Base-by-base conservation (phyloP, 1,140 invertebrate species). In the Philopotamus ludificatus region DNA sequence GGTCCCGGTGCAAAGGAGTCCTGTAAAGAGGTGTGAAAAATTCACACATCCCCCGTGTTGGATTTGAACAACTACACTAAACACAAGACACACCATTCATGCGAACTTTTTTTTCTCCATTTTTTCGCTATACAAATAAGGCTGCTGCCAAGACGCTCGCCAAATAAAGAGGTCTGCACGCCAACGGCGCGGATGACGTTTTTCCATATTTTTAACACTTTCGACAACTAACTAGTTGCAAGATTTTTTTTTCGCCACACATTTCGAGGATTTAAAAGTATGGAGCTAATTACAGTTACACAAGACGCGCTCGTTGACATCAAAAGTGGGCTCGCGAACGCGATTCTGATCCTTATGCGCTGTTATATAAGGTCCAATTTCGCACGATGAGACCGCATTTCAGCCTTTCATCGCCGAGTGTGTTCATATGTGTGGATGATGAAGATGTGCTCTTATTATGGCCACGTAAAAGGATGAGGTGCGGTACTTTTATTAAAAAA, bases 201-300 rank as follows among this genome's bases (percentile, higher is more conserved):
- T 7, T 34, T 34, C 28, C 41, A 47, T 9, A 26, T 60, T 60
- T 60, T 60, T 41, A 60, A 9, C 57, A n/a, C n/a, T n/a, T n/a
- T n/a, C n/a, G n/a, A n/a, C n/a, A n/a, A n/a, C n/a, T n/a, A n/a
- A n/a, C n/a, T n/a, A n/a, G n/a, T n/a, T n/a, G n/a, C n/a, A n/a
- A n/a, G n/a, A n/a, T n/a, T n/a, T n/a, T n/a, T n/a, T n/a, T n/a
- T n/a, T n/a, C n/a, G n/a, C n/a, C n/a, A n/a, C n/a, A n/a, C n/a
- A 15, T 60, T 60, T 60, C 23, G 42, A 60, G 22, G 23, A 47
- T 47, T 47, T 47, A 18, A 16, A 60, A 60, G 57, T 60, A 47
- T 47, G 57, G 42, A 21, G 57, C 57, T 60, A 60, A 60, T 60
- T 60, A 60, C 44, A 23, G 20, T 4, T 16, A 47, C 42, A 7